Base-by-base conservation (phyloP, 1,140 invertebrate genomes). In the Zaprionus capensis region DNA sequence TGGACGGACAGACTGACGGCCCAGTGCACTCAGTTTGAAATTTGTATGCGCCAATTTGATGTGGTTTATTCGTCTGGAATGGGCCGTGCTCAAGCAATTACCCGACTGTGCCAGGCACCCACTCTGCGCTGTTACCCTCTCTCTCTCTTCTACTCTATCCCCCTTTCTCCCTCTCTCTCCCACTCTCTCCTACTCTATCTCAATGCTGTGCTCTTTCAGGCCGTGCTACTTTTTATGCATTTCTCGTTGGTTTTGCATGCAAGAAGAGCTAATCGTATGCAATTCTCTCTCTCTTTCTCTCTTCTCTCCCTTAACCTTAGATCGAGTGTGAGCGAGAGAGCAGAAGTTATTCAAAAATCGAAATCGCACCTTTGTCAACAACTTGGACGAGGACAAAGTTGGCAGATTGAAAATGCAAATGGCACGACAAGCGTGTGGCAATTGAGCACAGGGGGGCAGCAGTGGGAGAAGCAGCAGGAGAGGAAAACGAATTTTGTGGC, bases 381-480 rank as follows among this genome's bases (percentile, higher is more conserved):
- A 26, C 61, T 20, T 56, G n/a, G 34, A 57, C 53, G 26, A 65
- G 71, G 66, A 56, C 70, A 80, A 87, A 88, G 77, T 88, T 81
- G 73, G 71, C 61, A 75, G 83, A 87, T 88, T 90, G 85, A 90
- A 90, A 88, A 88, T 90, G 86, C 85, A 85, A 90, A 88, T 81
- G 67, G 72, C 63, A 73, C 34, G 51, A 12, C 62, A 53, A 46
- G 53, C 20, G 46, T 24, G 46, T 11, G 22, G 26, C 53, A 56
- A 56, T 24, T 56, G 53, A 56, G 53, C 44, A 49, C 26, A 55
- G 55, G 49, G 41, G 28, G 36, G 46, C 62, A 38, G 36, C 14
- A 24, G n/a, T 14, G n/a, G 49, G 36, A 38, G 22, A 20, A 15
- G n/a, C 20, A 41, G 41, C 41, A 38, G 46, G 6, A 34, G 22